Conservation (phyloP, 2,113 vertebrate genomes). For the Protobothrops flavoviridis region DNA sequence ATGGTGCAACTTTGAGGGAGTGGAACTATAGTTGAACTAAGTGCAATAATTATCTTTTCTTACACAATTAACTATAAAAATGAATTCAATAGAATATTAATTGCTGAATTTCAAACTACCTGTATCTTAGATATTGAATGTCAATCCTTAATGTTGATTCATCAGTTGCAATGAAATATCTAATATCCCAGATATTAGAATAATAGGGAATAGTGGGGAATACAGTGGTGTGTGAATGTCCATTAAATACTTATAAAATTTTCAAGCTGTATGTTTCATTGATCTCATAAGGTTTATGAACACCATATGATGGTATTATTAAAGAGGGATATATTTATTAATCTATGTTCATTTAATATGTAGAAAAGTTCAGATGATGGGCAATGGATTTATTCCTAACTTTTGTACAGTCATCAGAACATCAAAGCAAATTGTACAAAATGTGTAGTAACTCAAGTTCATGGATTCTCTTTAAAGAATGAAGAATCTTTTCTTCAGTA, state of each 20-base stretch:
- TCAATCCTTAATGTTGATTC: not conserved
- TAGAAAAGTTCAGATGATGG: not conserved
- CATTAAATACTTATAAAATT: not conserved
- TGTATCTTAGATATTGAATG: not conserved
- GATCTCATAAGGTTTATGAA: not conserved
- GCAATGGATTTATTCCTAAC: not conserved
- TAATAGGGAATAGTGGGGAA: rapidly evolving
- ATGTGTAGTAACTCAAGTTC: no score
- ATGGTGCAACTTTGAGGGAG: not conserved
- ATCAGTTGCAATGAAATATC: not conserved
- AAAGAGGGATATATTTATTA: not conserved
- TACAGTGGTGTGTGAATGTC: not conserved
- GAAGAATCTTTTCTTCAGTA: not conserved
- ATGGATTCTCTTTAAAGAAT: not conserved
- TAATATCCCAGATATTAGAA: not conserved
- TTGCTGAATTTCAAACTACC: not conserved
- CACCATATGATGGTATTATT: not conserved
- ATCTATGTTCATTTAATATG: not conserved
- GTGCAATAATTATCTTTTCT: not conserved
- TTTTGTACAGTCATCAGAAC: not conserved
- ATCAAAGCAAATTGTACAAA: not conserved
- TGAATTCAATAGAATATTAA: not conserved
- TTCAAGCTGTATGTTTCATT: not conserved
- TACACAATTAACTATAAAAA: slow-evolving; percentile 6
- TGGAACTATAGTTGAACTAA: not conserved